Evolutionary conservation across 92 coral and sea anemone genomes (phyloP), one percentile per base, ranked within the genome.

Genomic region (Parazoanthus atlanticus): DNA sequence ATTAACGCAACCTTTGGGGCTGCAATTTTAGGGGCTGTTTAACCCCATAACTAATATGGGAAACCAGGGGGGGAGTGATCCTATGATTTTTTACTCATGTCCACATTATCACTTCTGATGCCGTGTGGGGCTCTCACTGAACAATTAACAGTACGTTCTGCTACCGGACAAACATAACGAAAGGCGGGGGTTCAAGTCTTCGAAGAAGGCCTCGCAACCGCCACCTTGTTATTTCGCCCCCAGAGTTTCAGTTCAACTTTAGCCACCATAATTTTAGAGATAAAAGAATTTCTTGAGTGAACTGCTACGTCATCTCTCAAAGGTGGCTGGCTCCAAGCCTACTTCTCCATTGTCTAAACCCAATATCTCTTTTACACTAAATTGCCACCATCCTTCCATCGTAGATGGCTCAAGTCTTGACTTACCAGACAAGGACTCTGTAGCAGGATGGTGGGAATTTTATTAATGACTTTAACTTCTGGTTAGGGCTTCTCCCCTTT

Each of bases 241-340:
- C 93, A 90, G 95, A 92, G 91, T 92, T 92, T 94, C 92, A 88
- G 92, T 89, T 86, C 91, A 79, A 92, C 85, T 94, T 94, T 92
- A 94, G 93, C 97, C 97, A 89, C 91, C 97, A 26, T 86, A 94
- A 94, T 90, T 94, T 88, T 92, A 88, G 88, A 85, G 91, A 87
- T 92, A 86, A 65, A 47, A 85, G 85, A 90, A 78, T 89, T 94
- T 80, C 85, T 90, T 93, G 91, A 94, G 92, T 92, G 92, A 94
- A 94, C 98, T 93, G 43, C 84, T 93, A 95, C 98, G 94, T 90
- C 90, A 81, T 95, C 96, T 91, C 88, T 90, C 90, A 91, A 90
- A 93, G 98, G 85, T 95, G 98, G 98, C 98, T 95, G 98, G 91
- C 85, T 93, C 96, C 94, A 90, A 95, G 98, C 98, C 94, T 88